phyloP scores from a whole-genome alignment of 2,888 invertebrate genomes.

The Athrips mouffetella region DNA sequence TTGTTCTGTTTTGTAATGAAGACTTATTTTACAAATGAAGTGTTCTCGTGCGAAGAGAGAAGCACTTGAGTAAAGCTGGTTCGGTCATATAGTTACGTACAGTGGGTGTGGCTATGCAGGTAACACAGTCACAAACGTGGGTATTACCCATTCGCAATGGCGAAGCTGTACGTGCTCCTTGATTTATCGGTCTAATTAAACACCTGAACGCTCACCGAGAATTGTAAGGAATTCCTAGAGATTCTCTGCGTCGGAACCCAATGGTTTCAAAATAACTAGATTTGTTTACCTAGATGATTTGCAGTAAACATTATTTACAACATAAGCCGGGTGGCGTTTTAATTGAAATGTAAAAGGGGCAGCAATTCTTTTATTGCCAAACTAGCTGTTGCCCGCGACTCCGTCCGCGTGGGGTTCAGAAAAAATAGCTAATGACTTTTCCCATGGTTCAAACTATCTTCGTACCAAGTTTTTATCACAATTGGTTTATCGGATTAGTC shows the following conservation, averaged over 20 bases:
- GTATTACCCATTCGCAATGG: constrained; percentile 36
- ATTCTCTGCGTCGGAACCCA: background rate
- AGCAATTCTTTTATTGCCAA: no score
- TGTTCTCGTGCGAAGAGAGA: background rate
- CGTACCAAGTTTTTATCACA: no score
- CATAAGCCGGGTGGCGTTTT: no score
- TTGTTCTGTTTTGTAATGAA: constrained; percentile 60
- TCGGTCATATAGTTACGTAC: background rate
- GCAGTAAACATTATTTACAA: no score
- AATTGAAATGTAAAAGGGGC: no score
- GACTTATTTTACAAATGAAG: constrained; percentile 49
- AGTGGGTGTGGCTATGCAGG: background rate
- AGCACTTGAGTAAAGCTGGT: background rate
- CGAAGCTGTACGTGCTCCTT: constrained; percentile 45
- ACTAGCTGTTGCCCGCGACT: no score
- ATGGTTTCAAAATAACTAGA: constrained; percentile 2
- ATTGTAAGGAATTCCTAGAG: constrained; percentile 34
- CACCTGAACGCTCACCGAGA: constrained; percentile 57
- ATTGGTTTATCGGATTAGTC: no score
- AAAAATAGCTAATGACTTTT: no score
- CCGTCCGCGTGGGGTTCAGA: no score
- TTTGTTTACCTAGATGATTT: constrained; percentile 1
- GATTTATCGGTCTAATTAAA: constrained; percentile 68
- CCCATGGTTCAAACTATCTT: no score
- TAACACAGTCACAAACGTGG: constrained; percentile 7